Base-by-base conservation (phyloP, 2,797 vertebrate species). In the Sebastes flavidus region DNA sequence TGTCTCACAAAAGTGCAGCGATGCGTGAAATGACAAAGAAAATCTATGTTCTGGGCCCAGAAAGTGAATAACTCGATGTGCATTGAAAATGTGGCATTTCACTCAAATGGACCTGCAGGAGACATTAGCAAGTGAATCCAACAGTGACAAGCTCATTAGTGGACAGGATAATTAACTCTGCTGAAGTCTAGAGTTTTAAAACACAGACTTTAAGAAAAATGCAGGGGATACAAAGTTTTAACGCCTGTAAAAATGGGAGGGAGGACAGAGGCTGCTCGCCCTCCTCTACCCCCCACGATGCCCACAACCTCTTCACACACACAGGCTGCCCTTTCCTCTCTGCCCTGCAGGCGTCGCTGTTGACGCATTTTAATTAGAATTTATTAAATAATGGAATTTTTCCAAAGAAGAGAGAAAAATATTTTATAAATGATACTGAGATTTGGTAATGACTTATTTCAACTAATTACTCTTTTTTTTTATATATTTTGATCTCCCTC, bases 21-120 rank as follows among this genome's bases (percentile, higher is more conserved):
- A 70, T 65, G 86, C 68, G 68, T 75, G 72, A 89, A 84, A 83
- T 73, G 72, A 78, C 56, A 81, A 85, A 70, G 60, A 61, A 76
- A 81, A 78, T 80, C 62, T 72, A 61, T 68, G 61, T 76, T 69
- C 65, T 34, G 46, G 36, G 65, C 55, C 36, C 67, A 42, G 76
- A 52, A 25, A 66, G 72, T 27, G 77, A 82, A 69, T 30, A 80
- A 65, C 16, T 70, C 1, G 10, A 42, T 66, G 60, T 79, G 56
- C 66, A 72, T 46, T 54, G 65, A 65, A 80, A 86, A 81, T 81
- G 72, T 67, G 68, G 63, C 34, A 20, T 72, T 85, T 61, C 54
- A 29, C 59, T 77, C 27, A 72, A 79, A 77, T n/a, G 62, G 58
- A 68, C 71, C 76, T 65, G 62, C 75, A 65, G 42, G 60, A 82